Conservation (phyloP, 2,113 vertebrate species). For the Ophthalmolycus amberensis region DNA sequence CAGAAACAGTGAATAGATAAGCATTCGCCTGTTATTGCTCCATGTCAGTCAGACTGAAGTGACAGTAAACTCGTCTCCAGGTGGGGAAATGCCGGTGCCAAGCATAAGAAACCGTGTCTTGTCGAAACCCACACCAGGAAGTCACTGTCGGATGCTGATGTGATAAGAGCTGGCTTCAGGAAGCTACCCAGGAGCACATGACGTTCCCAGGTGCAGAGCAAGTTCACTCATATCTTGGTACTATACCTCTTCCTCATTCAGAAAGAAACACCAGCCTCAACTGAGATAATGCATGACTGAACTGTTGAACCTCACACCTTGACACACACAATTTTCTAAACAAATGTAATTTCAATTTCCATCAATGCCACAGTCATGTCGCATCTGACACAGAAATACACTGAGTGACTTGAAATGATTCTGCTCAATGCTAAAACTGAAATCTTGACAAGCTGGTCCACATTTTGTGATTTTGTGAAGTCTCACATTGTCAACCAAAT, state of each 20-base stretch:
- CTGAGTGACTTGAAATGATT: neutral
- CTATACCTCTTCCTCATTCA: constrained; percentile 59
- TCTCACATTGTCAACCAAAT: neutral
- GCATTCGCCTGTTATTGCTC: constrained; percentile 42
- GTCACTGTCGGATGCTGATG: constrained; percentile 46
- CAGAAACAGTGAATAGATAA: constrained; percentile 46
- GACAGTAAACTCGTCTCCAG: constrained; percentile 58
- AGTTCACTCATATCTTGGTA: constrained; percentile 62
- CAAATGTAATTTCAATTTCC: neutral
- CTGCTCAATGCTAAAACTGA: neutral
- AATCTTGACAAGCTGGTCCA: neutral
- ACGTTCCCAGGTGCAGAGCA: constrained; percentile 60
- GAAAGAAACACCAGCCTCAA: constrained; percentile 37
- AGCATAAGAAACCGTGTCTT: constrained; percentile 67
- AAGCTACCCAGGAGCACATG: constrained; percentile 47
- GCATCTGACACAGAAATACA: neutral
- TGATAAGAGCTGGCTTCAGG: constrained; percentile 66
- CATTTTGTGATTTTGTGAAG: neutral
- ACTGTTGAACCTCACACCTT: constrained; percentile 63
- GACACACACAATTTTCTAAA: constrained; percentile 10
- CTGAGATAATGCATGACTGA: constrained; percentile 63
- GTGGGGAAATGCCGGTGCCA: constrained; percentile 54
- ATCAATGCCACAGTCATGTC: neutral
- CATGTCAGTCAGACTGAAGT: constrained; percentile 50
- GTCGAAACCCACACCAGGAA: constrained; percentile 78